Evolutionary conservation across 2,113 vertebrate genomes (phyloP).

Genomic region (Typhlomys cinereus): DNA sequence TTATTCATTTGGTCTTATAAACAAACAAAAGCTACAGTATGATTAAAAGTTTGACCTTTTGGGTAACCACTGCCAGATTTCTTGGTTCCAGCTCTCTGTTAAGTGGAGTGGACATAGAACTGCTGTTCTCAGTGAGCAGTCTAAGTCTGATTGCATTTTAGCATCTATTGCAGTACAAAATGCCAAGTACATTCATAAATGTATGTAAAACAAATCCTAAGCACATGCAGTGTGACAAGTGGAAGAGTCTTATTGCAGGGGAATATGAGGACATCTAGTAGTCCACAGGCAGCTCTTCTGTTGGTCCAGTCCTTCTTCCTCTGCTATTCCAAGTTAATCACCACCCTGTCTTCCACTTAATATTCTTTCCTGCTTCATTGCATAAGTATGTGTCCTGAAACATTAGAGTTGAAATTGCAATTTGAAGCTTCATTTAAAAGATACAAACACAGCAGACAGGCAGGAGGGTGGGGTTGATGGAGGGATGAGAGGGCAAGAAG

Average conservation of each 20-base stretch:
- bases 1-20: constrained; percentile 72
- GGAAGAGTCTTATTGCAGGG: background rate
- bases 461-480: too few species aligned
- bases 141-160: background rate
- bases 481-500: too few species aligned
- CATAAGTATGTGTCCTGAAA: background rate
- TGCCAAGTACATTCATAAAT: background rate
- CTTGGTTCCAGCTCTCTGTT: background rate
- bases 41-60: constrained; percentile 71
- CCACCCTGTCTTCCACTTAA: background rate
- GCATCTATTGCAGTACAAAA: background rate
- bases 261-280: background rate
- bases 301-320: background rate
- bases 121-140: background rate
- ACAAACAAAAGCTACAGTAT: constrained; percentile 67
- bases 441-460: too few species aligned
- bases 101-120: background rate
- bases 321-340: background rate
- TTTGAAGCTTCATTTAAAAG: background rate
- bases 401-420: background rate
- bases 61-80: constrained; percentile 57
- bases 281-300: background rate
- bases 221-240: background rate
- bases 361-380: background rate
- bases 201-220: background rate